Base-by-base conservation (phyloP, 2,888 invertebrate genomes). In the Idaea aversata region DNA sequence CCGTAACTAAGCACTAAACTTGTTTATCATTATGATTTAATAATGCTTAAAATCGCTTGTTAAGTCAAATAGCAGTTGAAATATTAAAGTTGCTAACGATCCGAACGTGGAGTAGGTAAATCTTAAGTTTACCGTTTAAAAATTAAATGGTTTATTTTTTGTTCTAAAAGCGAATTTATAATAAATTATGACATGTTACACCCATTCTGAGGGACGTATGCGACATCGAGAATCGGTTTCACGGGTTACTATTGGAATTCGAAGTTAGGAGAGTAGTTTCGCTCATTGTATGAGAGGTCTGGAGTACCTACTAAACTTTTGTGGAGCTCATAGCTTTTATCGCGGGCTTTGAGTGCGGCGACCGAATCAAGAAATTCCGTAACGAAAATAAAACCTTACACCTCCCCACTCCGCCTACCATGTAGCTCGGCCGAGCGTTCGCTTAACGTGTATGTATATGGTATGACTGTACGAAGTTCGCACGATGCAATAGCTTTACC, bases 101-200 rank as follows among this genome's bases (percentile, higher is more conserved):
- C 78, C 67, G 81, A 82, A 84, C 84, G 80, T 86, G 86, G 90
- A 73, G 73, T 81, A 84, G 87, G 73, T 81, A 84, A 87, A 89
- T 88, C 87, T 85, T 81, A 72, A 78, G 88, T 89, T 88, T 86
- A 90, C 89, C 87, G 86, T 90, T 90, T 88, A 86, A 84, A 79
- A 81, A 83, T 82, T 85, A 88, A 91, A 88, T 90, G 90, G 83
- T 86, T 77, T 75, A 69, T 84, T 85, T 87, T 86, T 87, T 84
- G 76, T 77, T 73, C 74, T 75, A 73, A 78, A 82, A 78, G 75
- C 81, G 82, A 82, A 88, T 86, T 83, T 84, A 85, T 88, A 86
- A 90, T 90, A 87, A 89, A 87, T 90, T 88, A 88, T 87, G 88
- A 87, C 85, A 86, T 77, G 80, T 82, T 80, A 90, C 88, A 86